Conservation (phyloP, 1,140 invertebrate genomes). For the Lysiphlebus fabarum region DNA sequence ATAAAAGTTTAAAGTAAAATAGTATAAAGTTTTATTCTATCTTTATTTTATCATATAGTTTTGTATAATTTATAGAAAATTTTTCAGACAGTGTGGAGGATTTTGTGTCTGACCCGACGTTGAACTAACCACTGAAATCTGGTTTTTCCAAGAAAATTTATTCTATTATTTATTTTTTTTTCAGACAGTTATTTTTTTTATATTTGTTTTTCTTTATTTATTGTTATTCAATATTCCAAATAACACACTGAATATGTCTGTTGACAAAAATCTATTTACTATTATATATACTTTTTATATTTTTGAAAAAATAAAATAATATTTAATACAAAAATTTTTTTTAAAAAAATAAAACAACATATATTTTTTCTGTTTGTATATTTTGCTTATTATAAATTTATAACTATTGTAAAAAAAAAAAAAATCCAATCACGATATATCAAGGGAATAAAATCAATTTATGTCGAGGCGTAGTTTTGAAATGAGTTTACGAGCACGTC, state of each 20-base stretch:
- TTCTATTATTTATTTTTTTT: neutral
- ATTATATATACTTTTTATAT: neutral
- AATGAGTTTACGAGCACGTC: conserved; percentile 16
- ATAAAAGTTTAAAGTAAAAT: neutral
- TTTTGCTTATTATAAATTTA: neutral
- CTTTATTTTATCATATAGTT: neutral
- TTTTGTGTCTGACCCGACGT: conserved; percentile 5
- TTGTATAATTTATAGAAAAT: conserved; percentile 12
- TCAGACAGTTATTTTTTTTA: neutral
- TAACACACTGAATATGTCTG: neutral
- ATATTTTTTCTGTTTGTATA: neutral
- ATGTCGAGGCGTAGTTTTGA: conserved; percentile 17
- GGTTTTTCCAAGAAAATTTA: too few species aligned
- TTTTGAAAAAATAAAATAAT: too few species aligned
- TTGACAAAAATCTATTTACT: neutral
- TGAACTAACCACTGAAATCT: conserved; percentile 7
- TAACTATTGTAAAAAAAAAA: neutral
- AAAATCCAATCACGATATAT: conserved; percentile 15
- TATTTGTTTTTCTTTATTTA: neutral
- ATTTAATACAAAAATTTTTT: conserved; percentile 1
- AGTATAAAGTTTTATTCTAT: neutral
- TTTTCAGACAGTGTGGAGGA: neutral
- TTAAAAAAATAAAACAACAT: conserved; percentile 4
- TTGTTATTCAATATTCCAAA: neutral
- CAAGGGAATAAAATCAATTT: conserved; percentile 16